Conservation (phyloP, 2,113 vertebrate genomes). For the Phylloscopus trochilus region DNA sequence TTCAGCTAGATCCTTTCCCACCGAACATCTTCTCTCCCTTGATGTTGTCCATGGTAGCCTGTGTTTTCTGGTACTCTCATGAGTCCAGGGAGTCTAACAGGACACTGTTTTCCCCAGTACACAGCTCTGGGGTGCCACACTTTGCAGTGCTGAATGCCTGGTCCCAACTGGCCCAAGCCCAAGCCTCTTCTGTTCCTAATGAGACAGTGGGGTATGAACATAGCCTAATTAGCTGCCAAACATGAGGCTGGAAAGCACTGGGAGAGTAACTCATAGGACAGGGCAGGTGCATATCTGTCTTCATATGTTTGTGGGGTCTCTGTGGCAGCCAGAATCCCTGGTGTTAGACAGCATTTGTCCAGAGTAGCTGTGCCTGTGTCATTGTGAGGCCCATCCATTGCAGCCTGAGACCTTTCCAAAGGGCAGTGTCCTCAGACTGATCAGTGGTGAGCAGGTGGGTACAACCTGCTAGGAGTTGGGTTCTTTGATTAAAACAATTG, state of each 20-base stretch:
- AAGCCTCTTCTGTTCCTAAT: background rate
- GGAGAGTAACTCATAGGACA: background rate
- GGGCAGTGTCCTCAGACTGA: background rate
- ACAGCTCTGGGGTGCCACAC: accelerated
- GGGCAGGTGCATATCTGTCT: background rate
- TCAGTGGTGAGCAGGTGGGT: background rate
- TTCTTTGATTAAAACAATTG: background rate
- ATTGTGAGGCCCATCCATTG: background rate
- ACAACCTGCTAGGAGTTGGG: background rate
- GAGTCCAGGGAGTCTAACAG: background rate
- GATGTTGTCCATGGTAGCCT: background rate
- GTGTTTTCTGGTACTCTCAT: background rate
- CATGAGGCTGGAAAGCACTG: background rate
- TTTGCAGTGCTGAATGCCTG: background rate
- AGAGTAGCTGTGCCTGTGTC: background rate
- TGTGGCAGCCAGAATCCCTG: background rate
- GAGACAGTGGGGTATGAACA: background rate
- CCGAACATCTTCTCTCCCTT: background rate
- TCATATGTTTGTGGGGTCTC: background rate
- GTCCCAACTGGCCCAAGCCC: background rate
- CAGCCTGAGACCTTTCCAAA: background rate
- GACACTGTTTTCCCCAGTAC: background rate
- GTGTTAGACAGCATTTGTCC: background rate
- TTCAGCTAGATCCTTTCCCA: background rate
- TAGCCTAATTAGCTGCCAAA: background rate